phyloP scores from a whole-genome alignment of 1,140 invertebrate species.

The Caenorhabditis briggsae region DNA sequence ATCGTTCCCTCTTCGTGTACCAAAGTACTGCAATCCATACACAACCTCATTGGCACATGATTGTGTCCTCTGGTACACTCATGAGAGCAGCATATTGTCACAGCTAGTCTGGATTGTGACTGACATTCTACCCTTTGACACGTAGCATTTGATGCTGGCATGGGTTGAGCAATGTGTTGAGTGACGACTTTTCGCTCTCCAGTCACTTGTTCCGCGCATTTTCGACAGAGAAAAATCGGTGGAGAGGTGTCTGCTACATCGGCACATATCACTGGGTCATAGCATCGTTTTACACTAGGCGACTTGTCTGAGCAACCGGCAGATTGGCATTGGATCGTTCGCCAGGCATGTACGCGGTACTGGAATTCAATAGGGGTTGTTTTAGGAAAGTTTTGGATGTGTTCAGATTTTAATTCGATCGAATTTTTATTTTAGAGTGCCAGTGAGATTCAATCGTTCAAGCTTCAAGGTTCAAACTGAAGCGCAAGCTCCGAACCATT shows the following conservation, averaged over 20 bases:
- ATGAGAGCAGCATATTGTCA: constrained; percentile 94
- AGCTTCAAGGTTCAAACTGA: no score
- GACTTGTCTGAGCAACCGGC: constrained; percentile 55
- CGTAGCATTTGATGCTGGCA: constrained; percentile 84
- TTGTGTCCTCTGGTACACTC: constrained; percentile 96
- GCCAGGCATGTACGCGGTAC: constrained; percentile 70
- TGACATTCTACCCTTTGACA: constrained; percentile 82
- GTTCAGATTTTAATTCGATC: no score
- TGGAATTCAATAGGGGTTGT: constrained; percentile 83
- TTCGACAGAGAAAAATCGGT: constrained; percentile 93
- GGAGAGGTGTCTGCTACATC: constrained; percentile 87
- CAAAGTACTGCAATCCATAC: constrained; percentile 79
- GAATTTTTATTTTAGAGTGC: no score
- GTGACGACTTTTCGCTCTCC: constrained; percentile 63
- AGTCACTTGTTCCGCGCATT: constrained; percentile 92
- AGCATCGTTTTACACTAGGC: constrained; percentile 79
- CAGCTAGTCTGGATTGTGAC: constrained; percentile 90
- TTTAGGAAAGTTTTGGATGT: no score
- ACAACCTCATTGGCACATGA: constrained; percentile 94
- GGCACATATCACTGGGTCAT: constrained; percentile 80
- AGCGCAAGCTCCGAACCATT: no score
- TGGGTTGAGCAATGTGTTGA: constrained; percentile 84
- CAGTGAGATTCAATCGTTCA: no score
- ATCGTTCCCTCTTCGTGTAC: constrained; percentile 65
- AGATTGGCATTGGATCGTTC: constrained; percentile 70